Base-by-base conservation (phyloP, 2,797 vertebrate genomes). In the Sebastes vulpes region DNA sequence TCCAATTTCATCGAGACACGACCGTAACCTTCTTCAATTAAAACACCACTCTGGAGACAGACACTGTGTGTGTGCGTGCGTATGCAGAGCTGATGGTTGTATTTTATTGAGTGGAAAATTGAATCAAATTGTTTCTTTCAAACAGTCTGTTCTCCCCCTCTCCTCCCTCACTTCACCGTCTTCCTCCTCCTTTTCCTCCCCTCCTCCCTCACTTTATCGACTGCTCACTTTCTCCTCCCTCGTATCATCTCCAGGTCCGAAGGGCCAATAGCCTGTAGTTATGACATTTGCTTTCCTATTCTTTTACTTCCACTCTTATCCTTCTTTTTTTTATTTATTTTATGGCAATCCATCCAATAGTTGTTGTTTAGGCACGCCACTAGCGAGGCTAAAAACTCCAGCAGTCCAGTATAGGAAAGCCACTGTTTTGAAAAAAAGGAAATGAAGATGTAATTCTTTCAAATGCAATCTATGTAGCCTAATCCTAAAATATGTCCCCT, bases 51-150 rank as follows among this genome's bases (percentile, higher is more conserved):
- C 97, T 87, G 83, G 94, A 94, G 92, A 93, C 85, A 85, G 85
- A 90, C 78, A 75, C 71, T 59, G 54, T 66, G 50, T 67, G 65
- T 70, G 78, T 67, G 70, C 77, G 78, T 61, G 65, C 72, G 56
- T 83, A 65, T 88, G 82, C 84, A 86, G 90, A 92, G 92, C 84
- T 95, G 97, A 98, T 98, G 97, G 97, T 96, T 97, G 97, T 82
- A 97, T 97, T 99, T 99, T 99, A 99, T 99, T 97, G 98, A 98
- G 96, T 97, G 98, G 97, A 98, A 98, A 99, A 99, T 98, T 99
- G 98, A 99, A 99, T 98, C 97, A 98, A 98, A 98, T 98, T 97
- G 98, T 98, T 97, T 98, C 96, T 97, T 97, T 97, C 97, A 98
- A 98, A 97, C 97, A 97, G 94, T 94, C 93, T 92, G 88, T 91